Evolutionary conservation across 2,797 vertebrate genomes (phyloP).

Genomic region (Scleropages formosus): DNA sequence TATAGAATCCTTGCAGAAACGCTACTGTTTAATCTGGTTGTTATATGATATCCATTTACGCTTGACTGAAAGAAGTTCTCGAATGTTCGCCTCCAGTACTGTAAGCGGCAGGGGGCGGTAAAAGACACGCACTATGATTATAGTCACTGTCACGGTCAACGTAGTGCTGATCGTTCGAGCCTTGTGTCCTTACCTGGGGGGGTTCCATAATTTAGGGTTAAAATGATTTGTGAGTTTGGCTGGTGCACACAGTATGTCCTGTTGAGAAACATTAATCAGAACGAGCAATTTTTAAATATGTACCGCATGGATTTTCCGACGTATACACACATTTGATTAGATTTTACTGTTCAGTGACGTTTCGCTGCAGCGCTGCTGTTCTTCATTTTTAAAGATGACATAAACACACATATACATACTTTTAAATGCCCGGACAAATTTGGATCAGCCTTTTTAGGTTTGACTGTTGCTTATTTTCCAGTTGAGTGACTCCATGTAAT

Average conservation of each 20-base stretch:
- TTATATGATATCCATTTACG: background rate
- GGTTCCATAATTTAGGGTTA: background rate
- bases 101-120: constrained; percentile 1
- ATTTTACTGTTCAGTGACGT: background rate
- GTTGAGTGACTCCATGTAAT: constrained; percentile 6
- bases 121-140: background rate
- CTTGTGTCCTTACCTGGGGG: background rate
- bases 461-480: constrained; percentile 7
- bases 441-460: background rate
- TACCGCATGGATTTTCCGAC: too few species aligned
- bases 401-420: background rate
- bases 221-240: background rate
- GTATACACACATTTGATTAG: too few species aligned
- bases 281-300: too few species aligned
- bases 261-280: too few species aligned
- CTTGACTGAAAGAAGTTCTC: background rate
- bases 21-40: background rate
- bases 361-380: background rate
- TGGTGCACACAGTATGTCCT: too few species aligned
- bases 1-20: too few species aligned
- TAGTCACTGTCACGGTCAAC: background rate
- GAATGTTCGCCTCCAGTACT: background rate
- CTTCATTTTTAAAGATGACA: background rate
- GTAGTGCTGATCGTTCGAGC: background rate
- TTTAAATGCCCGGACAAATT: background rate